Evolutionary conservation across 2,113 vertebrate genomes (phyloP), one percentile per base, ranked within the genome.

Genomic region (Gasterosteus nipponicus): DNA sequence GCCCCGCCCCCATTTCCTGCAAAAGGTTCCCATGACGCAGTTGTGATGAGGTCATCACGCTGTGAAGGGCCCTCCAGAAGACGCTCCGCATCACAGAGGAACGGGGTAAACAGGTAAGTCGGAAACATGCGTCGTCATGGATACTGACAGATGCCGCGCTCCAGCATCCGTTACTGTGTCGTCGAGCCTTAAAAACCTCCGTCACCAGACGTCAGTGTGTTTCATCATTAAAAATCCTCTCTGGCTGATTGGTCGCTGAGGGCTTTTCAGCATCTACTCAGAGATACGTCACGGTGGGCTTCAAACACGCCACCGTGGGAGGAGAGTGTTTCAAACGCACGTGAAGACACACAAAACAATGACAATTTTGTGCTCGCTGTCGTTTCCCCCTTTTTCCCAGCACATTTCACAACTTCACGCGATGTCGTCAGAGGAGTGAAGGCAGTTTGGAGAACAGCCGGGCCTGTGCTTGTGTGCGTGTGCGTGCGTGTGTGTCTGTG

Each of bases 1-100:
- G 87, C 18, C 87, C 89, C 12, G 93, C 90, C 12, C 93, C 90
- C 29, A 95, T 75, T 73, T 94, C 94, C 65, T 92, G 80, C 81
- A 95, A 84, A 74, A 95, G 1, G 92, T 91, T 66, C 94, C 95
- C 95, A 96, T 96, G 15, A 1, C 87, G 75, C 39, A 39, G 44
- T 44, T 72, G 38, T 57, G 44, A 11, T 19, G 44, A 61, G 41
- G 39, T 58, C 67, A 70, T 62, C 51, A 26, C 22, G 22, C 22
- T 26, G 22, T 26, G 22, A 26, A 26, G 22, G 22, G 22, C 22
- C 22, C 22, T 26, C 22, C 49, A 18, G 60, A 73, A 12, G 26
- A 51, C 56, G 16, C 83, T 81, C 44, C 75, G 66, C 51, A 57
- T 73, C 73, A 60, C 7, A 74, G 56, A 44, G 12, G 46, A 29